A percentile compares a stretch with the other conserved stretches of the same genome.
Conservation (phyloP, 2,113 vertebrate species). For the Leucoraja erinaceus region DNA sequence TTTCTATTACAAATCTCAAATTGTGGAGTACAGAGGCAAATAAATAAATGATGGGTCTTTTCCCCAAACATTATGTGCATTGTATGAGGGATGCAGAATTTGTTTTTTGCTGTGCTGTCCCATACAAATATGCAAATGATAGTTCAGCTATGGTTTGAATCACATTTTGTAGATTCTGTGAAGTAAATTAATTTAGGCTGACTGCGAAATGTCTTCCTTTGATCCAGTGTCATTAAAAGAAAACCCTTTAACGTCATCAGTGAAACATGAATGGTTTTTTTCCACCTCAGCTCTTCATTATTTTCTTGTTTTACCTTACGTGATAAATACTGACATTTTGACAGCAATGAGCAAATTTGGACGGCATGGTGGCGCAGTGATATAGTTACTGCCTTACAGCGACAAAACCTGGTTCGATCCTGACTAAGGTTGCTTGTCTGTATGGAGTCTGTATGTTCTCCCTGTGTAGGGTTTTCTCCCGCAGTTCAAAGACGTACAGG, state of each 20-base stretch:
- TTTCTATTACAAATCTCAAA: no score
- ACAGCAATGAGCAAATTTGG: not conserved
- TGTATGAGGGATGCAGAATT: not conserved
- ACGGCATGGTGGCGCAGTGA: no score
- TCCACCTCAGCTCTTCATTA: not conserved
- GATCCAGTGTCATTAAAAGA: not conserved
- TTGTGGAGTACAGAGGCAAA: no score
- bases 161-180: not conserved
- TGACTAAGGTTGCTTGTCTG: no score
- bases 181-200: not conserved
- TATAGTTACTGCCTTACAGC: no score
- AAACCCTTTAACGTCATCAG: not conserved
- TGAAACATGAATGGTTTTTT: not conserved
- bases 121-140: not conserved
- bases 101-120: not conserved
- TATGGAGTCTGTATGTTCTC: no score
- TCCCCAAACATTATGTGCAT: no score
- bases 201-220: not conserved
- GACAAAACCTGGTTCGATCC: no score
- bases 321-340: not conserved
- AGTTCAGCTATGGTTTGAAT: not conserved
- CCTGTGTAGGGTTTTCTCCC: no score
- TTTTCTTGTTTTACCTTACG: not conserved
- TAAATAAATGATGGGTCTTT: no score
- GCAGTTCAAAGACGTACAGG: no score